Evolutionary conservation across 2,113 vertebrate genomes (phyloP).

Genomic region (Syngnathus floridae): DNA sequence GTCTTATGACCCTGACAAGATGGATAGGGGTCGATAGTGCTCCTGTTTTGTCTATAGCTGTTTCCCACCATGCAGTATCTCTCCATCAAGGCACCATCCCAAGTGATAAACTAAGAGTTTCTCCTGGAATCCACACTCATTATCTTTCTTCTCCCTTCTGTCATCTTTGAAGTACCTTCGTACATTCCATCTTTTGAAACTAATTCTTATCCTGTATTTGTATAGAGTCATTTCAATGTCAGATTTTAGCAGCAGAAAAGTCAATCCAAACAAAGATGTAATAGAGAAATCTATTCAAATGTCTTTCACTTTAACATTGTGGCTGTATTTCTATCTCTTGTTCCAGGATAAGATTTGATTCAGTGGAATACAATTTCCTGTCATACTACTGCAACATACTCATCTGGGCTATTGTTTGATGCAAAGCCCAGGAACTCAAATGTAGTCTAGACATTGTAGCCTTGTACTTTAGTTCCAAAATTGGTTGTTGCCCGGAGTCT

Average conservation of each 20-base stretch:
- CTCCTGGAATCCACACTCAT: slow-evolving; percentile 28
- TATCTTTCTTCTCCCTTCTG: slow-evolving; percentile 10
- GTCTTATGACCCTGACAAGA: slow-evolving; percentile 43
- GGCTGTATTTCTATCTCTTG: background rate
- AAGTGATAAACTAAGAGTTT: slow-evolving; percentile 53
- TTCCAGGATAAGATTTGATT: background rate
- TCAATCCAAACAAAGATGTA: background rate
- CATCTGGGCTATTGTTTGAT: slow-evolving; percentile 29
- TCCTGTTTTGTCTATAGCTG: slow-evolving; percentile 68
- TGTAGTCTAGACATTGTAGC: slow-evolving; percentile 38
- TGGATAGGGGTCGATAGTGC: slow-evolving; percentile 40
- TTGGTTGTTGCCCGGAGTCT: slow-evolving; percentile 30
- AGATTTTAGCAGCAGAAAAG: background rate
- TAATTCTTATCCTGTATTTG: background rate
- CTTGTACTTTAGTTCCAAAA: slow-evolving; percentile 15
- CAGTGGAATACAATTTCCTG: slow-evolving; percentile 15
- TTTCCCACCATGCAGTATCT: slow-evolving; percentile 54
- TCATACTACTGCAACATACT: slow-evolving; percentile 10
- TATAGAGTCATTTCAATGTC: background rate
- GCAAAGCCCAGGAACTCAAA: slow-evolving; percentile 15
- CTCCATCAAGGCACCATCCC: slow-evolving; percentile 57
- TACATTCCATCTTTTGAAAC: background rate
- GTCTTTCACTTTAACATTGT: background rate
- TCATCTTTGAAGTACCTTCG: slow-evolving; percentile 19
- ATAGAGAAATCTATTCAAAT: background rate